Conservation (phyloP, 37 sponge, comb jelly and placozoan species). For the Halisarca cf. caerulea region DNA sequence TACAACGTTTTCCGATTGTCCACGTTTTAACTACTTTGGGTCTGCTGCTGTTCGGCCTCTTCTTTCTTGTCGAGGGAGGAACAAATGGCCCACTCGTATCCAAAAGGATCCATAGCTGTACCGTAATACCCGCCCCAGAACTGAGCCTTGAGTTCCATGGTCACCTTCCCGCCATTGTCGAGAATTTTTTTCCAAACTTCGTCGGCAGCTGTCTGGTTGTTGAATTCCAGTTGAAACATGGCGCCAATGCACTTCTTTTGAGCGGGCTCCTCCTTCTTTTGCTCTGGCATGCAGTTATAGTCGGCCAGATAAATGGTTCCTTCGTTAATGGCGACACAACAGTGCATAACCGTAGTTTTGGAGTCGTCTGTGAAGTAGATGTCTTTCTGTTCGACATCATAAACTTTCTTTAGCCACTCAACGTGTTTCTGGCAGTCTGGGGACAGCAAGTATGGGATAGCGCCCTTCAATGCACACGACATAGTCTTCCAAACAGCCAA, state of each 20-base stretch:
- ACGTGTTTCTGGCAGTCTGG: constrained; percentile 34
- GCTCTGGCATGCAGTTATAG: neutral
- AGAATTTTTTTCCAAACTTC: constrained; percentile 2
- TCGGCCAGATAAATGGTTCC: constrained; percentile 27
- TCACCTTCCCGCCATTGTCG: neutral
- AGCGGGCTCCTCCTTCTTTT: neutral
- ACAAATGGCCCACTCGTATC: neutral
- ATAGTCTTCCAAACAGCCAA: too few relatives aligned
- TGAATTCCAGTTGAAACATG: neutral
- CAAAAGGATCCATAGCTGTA: neutral
- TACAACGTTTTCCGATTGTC: too few relatives aligned
- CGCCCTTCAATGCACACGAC: constrained; percentile 26
- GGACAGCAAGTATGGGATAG: constrained; percentile 41
- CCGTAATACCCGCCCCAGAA: constrained; percentile 25
- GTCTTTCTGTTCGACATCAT: constrained; percentile 26
- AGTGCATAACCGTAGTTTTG: constrained; percentile 33
- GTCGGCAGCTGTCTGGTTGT: neutral
- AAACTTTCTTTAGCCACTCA: constrained; percentile 45
- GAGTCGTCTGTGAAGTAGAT: constrained; percentile 26
- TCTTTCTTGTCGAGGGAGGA: neutral
- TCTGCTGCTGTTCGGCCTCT: neutral
- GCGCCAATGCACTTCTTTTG: neutral
- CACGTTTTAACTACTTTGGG: neutral
- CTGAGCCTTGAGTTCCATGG: neutral
- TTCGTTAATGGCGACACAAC: constrained; percentile 38